A percentile compares a stretch with the other conserved stretches of the same genome.
Conservation (phyloP, 1,140 invertebrate genomes). For the Sarcophaga peregrina region DNA sequence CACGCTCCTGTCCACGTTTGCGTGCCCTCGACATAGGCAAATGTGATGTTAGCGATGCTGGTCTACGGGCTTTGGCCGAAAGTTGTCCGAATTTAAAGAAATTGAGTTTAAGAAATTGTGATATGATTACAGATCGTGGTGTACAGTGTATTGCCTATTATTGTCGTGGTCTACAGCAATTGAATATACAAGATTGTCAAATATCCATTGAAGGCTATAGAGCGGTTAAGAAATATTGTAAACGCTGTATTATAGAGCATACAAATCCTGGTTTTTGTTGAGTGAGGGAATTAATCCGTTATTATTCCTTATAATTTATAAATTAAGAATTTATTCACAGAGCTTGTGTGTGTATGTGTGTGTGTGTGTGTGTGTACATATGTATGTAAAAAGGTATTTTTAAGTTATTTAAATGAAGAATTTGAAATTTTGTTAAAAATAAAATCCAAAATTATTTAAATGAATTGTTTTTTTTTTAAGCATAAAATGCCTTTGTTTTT, state of each 20-base stretch:
- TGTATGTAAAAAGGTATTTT: too few species aligned
- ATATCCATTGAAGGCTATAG: conserved; percentile 88
- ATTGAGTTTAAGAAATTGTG: conserved; percentile 88
- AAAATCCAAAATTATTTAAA: neutral
- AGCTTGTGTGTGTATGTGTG: too few species aligned
- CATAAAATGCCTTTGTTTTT: neutral
- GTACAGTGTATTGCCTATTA: conserved; percentile 88
- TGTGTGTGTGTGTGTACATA: too few species aligned
- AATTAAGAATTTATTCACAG: too few species aligned
- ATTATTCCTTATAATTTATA: too few species aligned
- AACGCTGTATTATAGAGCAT: conserved; percentile 91
- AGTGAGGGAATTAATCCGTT: conserved; percentile 58
- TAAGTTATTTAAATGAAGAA: too few species aligned
- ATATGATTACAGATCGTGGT: conserved; percentile 87
- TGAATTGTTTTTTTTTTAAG: neutral
- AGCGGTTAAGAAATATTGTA: conserved; percentile 91
- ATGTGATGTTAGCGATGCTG: conserved; percentile 90
- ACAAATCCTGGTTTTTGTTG: conserved; percentile 92
- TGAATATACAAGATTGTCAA: conserved; percentile 92
- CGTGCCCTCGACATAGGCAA: conserved; percentile 90
- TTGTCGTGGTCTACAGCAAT: conserved; percentile 85
- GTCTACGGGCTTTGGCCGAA: conserved; percentile 84
- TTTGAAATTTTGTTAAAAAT: too few species aligned
- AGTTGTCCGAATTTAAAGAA: conserved; percentile 92
- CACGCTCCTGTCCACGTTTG: conserved; percentile 83